phyloP scores from a whole-genome alignment of 1,140 invertebrate species.

The Druon quercuslanigerum region DNA sequence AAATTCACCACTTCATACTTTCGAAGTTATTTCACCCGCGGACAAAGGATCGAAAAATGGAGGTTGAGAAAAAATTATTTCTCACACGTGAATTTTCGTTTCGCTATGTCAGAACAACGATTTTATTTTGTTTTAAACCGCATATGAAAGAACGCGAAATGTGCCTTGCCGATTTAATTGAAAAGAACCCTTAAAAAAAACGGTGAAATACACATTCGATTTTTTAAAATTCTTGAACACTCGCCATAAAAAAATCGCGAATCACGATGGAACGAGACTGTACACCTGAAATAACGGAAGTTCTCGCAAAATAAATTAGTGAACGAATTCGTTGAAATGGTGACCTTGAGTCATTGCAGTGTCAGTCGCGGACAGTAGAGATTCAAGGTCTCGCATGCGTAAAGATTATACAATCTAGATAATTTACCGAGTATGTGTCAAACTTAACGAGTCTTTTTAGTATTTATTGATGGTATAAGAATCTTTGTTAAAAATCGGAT shows the following conservation, averaged over 20 bases:
- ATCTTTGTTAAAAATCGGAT: neutral
- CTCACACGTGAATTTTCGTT: too few species aligned
- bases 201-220: too few species aligned
- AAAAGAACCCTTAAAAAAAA: too few species aligned
- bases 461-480: neutral
- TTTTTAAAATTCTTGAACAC: neutral
- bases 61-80: too few species aligned
- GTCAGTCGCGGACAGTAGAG: constrained; percentile 18
- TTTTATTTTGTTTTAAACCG: too few species aligned
- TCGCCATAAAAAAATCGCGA: neutral
- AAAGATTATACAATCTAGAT: neutral
- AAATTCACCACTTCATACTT: too few species aligned
- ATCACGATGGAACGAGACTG: neutral
- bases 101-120: too few species aligned
- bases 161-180: too few species aligned
- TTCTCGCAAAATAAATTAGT: neutral
- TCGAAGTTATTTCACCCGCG: too few species aligned
- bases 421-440: neutral
- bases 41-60: too few species aligned
- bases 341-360: constrained; percentile 11
- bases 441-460: neutral
- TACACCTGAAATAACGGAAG: neutral
- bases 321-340: neutral
- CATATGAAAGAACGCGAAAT: too few species aligned
- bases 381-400: constrained; percentile 14